Conservation (phyloP, 2,888 invertebrate genomes). For the Drosophila anceps region DNA sequence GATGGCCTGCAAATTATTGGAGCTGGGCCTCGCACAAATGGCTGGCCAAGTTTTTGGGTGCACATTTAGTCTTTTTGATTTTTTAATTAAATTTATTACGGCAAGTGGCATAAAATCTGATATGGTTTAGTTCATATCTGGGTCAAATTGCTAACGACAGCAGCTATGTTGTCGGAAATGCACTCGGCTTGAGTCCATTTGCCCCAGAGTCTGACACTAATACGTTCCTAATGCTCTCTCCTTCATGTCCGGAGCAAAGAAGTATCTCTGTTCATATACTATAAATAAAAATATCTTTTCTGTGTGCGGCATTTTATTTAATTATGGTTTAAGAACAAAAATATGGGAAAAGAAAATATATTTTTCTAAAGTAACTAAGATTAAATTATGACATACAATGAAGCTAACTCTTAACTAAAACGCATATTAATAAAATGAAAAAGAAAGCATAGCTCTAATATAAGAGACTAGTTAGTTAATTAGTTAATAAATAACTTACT, state of each 20-base stretch:
- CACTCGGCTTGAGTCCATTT: conserved; percentile 9
- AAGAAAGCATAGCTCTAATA: too few relatives aligned
- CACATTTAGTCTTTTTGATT: conserved; percentile 61
- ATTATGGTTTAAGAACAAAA: conserved; percentile 59
- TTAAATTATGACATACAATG: too few relatives aligned
- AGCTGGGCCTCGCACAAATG: conserved; percentile 12
- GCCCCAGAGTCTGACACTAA: conserved; percentile 45
- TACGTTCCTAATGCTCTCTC: conserved; percentile 69
- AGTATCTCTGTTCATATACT: not conserved
- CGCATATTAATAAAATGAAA: too few relatives aligned
- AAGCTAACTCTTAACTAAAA: too few relatives aligned
- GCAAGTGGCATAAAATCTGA: conserved; percentile 73
- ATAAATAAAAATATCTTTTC: not conserved
- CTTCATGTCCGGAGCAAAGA: conserved; percentile 22
- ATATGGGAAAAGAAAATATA: too few relatives aligned
- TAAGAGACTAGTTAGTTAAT: too few relatives aligned
- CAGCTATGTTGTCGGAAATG: conserved; percentile 30
- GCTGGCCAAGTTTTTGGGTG: conserved; percentile 15
- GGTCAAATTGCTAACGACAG: conserved; percentile 73
- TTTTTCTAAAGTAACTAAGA: too few relatives aligned
- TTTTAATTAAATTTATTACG: conserved; percentile 78
- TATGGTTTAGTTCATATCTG: conserved; percentile 71
- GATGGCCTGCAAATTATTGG: conserved; percentile 50
- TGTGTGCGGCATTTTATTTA: conserved; percentile 52
- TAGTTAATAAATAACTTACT: too few relatives aligned